These are phyloP conservation scores for Microcebus lehilahytsara DNA, from an alignment of 2,113 vertebrate genomes.

Conservation along the genomic window DNA sequence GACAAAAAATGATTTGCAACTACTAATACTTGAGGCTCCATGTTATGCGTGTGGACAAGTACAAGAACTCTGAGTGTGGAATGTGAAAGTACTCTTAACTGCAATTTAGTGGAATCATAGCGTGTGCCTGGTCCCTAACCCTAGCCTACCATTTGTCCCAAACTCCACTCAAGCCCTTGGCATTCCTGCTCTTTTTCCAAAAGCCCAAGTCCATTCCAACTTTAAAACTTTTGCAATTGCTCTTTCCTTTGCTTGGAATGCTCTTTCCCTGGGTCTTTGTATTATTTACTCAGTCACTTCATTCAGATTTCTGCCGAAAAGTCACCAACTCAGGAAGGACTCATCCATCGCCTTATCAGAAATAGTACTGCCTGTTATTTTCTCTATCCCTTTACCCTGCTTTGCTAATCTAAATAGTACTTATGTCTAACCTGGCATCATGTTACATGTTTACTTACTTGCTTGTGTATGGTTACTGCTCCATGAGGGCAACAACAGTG, in stretches of 20 bases:
- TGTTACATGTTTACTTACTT: background rate
- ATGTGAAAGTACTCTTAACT: background rate
- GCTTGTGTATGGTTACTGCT: background rate
- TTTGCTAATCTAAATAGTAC: background rate
- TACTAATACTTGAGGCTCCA: background rate
- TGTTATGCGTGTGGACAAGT: background rate
- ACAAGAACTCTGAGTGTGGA: background rate
- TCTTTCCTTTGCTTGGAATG: background rate
- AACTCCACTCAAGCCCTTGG: background rate
- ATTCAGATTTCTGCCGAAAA: background rate
- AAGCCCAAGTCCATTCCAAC: background rate
- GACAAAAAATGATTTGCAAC: background rate
- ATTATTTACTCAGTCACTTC: background rate
- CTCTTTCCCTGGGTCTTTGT: background rate
- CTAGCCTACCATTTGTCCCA: accelerated
- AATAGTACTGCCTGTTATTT: background rate
- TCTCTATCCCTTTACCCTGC: background rate
- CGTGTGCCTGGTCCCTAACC: background rate
- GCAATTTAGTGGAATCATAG: background rate
- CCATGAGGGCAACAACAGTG: too few relatives aligned
- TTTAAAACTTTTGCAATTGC: background rate
- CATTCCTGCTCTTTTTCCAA: background rate
- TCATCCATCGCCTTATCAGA: background rate
- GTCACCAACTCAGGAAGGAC: background rate
- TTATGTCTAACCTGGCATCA: background rate